These are phyloP conservation scores for Xiphorhynchus elegans DNA, from an alignment of 2,113 vertebrate species.

Conservation along the genomic window DNA sequence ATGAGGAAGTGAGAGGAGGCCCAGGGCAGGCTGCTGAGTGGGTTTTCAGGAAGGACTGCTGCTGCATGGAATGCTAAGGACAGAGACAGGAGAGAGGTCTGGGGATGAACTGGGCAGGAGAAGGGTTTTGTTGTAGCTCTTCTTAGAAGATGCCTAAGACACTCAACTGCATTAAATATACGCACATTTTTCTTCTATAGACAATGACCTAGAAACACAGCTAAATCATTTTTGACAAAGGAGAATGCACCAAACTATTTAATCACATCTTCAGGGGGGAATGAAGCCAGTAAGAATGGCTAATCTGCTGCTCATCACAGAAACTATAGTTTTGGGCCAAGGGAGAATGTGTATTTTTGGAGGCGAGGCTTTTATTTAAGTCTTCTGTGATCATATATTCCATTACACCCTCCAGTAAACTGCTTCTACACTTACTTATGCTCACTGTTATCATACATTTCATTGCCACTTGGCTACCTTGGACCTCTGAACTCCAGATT, in stretches of 20 bases:
- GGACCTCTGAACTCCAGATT: not conserved
- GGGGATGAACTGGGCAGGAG: not conserved
- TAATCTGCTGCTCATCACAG: not conserved
- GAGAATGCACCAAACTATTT: conserved; percentile 13
- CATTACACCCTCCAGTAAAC: not conserved
- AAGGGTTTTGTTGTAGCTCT: not conserved
- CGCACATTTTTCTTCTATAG: not conserved
- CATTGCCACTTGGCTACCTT: not conserved
- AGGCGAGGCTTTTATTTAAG: not conserved
- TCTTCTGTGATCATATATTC: not conserved
- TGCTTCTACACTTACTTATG: not conserved
- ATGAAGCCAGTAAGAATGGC: not conserved
- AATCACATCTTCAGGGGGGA: conserved; percentile 11
- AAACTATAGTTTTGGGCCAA: not conserved
- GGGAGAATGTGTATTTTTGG: not conserved
- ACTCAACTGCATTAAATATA: not conserved
- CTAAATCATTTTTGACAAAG: conserved; percentile 2
- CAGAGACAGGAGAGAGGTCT: not conserved
- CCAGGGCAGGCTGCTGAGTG: not conserved
- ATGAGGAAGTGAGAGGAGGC: not conserved
- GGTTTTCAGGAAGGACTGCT: not conserved
- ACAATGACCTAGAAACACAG: conserved; percentile 45
- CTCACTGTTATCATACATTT: not conserved
- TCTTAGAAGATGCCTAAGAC: not conserved
- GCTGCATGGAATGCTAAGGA: not conserved